phyloP scores from a whole-genome alignment of 2,888 invertebrate genomes.

The Brachypalpus laphriformis region DNA sequence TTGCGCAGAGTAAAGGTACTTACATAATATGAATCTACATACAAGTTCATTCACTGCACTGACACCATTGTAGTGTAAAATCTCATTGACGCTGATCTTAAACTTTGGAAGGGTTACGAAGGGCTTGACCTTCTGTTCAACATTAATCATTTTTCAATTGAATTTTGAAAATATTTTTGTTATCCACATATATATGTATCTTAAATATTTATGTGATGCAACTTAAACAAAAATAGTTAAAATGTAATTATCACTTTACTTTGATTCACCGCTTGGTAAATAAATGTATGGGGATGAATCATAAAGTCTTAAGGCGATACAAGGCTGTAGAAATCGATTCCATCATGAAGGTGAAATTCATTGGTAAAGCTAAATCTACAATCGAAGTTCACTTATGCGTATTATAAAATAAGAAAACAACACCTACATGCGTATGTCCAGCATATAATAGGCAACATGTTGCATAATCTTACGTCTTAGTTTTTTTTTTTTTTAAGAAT shows the following conservation, averaged over 20 bases:
- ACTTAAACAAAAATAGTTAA: background rate
- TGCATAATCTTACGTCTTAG: background rate
- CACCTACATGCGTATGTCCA: background rate
- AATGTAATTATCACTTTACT: constrained; percentile 13
- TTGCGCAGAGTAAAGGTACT: background rate
- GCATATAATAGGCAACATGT: background rate
- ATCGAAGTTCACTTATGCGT: background rate
- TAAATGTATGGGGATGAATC: constrained; percentile 14
- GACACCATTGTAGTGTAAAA: background rate
- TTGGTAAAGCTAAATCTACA: background rate
- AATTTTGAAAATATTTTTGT: background rate
- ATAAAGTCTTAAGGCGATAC: constrained; percentile 9
- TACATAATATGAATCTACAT: background rate
- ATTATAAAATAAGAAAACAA: background rate
- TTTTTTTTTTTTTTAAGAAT: background rate
- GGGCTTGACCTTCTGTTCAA: constrained; percentile 4
- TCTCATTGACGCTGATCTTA: background rate
- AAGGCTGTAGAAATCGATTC: constrained; percentile 48
- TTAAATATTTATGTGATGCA: background rate
- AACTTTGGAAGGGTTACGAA: background rate
- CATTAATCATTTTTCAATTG: constrained; percentile 20
- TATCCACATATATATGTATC: background rate
- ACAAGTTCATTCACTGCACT: constrained; percentile 6
- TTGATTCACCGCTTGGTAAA: constrained; percentile 17
- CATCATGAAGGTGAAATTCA: background rate